phyloP scores from a whole-genome alignment of 2,113 vertebrate species.

The Alethe castanea region DNA sequence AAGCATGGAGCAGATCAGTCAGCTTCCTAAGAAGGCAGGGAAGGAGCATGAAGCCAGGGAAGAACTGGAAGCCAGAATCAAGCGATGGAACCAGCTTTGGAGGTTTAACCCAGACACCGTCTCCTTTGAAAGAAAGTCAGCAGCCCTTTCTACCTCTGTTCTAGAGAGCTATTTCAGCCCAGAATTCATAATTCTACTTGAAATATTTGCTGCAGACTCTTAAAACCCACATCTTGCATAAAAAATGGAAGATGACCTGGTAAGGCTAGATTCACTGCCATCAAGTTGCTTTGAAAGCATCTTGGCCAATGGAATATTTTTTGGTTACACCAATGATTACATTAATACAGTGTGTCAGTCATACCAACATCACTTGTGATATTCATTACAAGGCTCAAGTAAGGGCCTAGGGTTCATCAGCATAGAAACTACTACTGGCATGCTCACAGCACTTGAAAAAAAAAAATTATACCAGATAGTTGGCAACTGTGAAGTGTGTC shows the following conservation, averaged over 20 bases:
- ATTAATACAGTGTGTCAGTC: accelerated
- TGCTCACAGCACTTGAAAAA: not conserved
- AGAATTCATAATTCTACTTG: not conserved
- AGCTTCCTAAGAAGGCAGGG: not conserved
- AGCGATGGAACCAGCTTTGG: not conserved
- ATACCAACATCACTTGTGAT: accelerated
- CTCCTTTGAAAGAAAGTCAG: not conserved
- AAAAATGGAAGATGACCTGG: not conserved
- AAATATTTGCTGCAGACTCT: not conserved
- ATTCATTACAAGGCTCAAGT: not conserved
- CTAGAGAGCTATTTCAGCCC: not conserved
- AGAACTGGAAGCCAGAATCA: not conserved
- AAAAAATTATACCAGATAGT: not conserved
- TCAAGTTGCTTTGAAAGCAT: not conserved
- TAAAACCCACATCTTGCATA: not conserved
- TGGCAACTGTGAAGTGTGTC: not conserved
- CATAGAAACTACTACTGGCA: not conserved
- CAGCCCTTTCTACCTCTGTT: not conserved
- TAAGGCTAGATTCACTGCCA: not conserved
- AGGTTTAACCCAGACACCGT: not conserved
- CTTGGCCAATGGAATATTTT: not conserved
- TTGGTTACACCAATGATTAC: not conserved
- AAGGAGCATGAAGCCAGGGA: not conserved
- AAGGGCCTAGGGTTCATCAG: not conserved
- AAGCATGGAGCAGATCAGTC: accelerated